A percentile compares a stretch with the other conserved stretches of the same genome.
These are phyloP conservation scores for Campaea margaritaria DNA, from an alignment of 2,888 invertebrate species.

Conservation along the genomic window DNA sequence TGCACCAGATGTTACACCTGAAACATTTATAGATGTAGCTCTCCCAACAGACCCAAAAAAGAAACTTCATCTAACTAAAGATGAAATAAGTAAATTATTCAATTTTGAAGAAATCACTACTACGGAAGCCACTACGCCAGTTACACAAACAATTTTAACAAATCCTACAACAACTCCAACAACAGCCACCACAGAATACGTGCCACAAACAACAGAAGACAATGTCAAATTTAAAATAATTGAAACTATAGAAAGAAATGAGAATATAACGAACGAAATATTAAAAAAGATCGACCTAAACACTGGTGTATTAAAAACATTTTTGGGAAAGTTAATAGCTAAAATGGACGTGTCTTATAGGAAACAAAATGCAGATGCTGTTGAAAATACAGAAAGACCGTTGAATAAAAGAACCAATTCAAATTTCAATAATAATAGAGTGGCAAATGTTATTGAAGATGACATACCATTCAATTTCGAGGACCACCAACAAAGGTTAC, in stretches of 20 bases:
- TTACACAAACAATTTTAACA: conserved; percentile 34
- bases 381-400: neutral
- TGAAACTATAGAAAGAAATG: conserved; percentile 59
- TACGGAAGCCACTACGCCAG: conserved; percentile 7
- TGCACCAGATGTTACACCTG: conserved; percentile 23
- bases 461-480: conserved; percentile 15
- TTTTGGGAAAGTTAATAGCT: conserved; percentile 60
- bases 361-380: neutral
- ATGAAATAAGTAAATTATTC: conserved; percentile 1
- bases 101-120: neutral
- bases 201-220: conserved; percentile 27
- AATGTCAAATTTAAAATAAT: conserved; percentile 44
- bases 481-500: conserved; percentile 29
- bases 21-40: conserved; percentile 43
- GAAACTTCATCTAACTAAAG: conserved; percentile 2
- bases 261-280: conserved; percentile 64
- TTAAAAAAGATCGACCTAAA: conserved; percentile 70
- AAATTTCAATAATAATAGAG: neutral
- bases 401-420: neutral
- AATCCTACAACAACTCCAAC: conserved; percentile 30
- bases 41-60: conserved; percentile 40
- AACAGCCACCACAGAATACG: conserved; percentile 24
- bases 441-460: neutral
- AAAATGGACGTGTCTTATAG: conserved; percentile 37
- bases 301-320: conserved; percentile 62